Percentiles rank a stretch among this genome's conserved stretches.
Conservation (phyloP, 2,888 invertebrate species). For the Ectobius pallidus region DNA sequence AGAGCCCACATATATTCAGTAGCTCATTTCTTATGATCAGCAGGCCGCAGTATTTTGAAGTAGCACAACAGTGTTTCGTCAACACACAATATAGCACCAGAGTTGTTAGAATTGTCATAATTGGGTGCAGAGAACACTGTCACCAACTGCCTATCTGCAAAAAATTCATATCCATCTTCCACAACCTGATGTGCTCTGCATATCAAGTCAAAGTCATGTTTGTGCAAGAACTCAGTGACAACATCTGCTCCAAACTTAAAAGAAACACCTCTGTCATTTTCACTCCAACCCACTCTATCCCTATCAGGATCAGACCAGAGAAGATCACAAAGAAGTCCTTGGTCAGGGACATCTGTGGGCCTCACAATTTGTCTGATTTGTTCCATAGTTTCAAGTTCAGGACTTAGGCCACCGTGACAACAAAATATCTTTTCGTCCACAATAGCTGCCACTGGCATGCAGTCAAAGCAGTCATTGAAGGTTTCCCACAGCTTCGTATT, state of each 20-base stretch:
- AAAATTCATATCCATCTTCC: slow-evolving; percentile 45
- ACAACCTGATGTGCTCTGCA: slow-evolving; percentile 32
- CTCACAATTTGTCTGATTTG: slow-evolving; percentile 98
- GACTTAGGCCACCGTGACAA: slow-evolving; percentile 83
- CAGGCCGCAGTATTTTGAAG: too few species aligned
- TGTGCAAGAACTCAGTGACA: not conserved
- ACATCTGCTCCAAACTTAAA: not conserved
- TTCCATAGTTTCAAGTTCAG: slow-evolving; percentile 96
- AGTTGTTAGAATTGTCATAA: slow-evolving; percentile 19
- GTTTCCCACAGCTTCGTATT: slow-evolving; percentile 99
- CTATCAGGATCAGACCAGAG: slow-evolving; percentile 98
- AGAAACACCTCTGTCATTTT: slow-evolving; percentile 8
- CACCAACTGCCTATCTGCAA: slow-evolving; percentile 43
- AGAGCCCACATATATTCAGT: slow-evolving; percentile 26
- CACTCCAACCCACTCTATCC: slow-evolving; percentile 51
- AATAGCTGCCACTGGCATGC: slow-evolving; percentile 97
- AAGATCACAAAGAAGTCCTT: slow-evolving; percentile 94
- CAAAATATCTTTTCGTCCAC: slow-evolving; percentile 84
- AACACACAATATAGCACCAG: slow-evolving; percentile 27
- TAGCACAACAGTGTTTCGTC: slow-evolving; percentile 31
- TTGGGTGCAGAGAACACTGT: slow-evolving; percentile 40
- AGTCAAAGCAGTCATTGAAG: slow-evolving; percentile 99
- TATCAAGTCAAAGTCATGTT: slow-evolving; percentile 8
- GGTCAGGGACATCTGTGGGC: slow-evolving; percentile 98
- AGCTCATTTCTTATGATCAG: slow-evolving; percentile 90